Conservation (phyloP, 2,113 vertebrate genomes). For the Regulus satrapa region DNA sequence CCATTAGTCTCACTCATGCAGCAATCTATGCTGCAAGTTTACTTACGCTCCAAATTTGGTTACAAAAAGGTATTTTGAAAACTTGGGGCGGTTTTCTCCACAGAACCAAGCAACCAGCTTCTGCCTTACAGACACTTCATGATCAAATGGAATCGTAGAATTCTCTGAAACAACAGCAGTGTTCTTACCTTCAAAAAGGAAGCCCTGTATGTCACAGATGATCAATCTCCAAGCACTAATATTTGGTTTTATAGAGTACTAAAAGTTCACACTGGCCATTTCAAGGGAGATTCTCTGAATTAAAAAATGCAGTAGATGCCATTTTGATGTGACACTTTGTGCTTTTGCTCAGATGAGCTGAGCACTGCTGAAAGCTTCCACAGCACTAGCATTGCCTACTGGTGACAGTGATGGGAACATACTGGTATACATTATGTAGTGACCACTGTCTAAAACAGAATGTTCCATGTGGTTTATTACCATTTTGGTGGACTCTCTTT, state of each 20-base stretch:
- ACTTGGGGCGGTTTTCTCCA: neutral
- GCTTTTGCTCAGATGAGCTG: neutral
- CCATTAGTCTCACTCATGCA: neutral
- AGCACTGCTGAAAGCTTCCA: neutral
- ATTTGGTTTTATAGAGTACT: neutral
- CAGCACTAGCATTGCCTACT: neutral
- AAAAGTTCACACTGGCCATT: neutral
- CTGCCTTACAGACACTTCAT: neutral
- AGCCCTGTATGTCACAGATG: neutral
- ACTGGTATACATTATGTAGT: neutral
- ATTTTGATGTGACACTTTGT: neutral
- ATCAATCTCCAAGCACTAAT: neutral
- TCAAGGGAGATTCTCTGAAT: neutral
- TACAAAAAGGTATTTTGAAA: neutral
- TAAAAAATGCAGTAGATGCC: neutral
- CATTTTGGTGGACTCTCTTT: neutral
- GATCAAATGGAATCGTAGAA: neutral
- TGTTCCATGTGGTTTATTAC: neutral
- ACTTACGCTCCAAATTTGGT: neutral
- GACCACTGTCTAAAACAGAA: neutral
- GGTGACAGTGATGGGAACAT: neutral
- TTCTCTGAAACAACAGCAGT: neutral
- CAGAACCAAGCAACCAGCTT: neutral
- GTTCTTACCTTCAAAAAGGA: neutral
- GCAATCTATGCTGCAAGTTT: neutral